These are phyloP conservation scores for Drosophila lacteicornis DNA, from an alignment of 1,140 invertebrate species.

Conservation along the genomic window DNA sequence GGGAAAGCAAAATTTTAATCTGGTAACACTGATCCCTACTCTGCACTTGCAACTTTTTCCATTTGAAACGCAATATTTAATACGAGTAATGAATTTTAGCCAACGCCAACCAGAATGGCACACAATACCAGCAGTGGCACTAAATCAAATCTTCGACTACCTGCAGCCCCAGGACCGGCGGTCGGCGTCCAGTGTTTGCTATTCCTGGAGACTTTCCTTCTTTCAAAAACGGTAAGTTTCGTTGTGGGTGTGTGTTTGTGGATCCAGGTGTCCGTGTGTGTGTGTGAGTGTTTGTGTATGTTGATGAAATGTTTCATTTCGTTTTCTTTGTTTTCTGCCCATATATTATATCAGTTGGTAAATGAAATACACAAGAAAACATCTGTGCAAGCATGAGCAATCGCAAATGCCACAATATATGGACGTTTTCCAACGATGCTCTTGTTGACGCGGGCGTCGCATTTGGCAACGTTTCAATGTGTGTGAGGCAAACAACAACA, in stretches of 20 bases:
- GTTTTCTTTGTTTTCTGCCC: constrained; percentile 18
- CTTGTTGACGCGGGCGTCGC: constrained; percentile 12
- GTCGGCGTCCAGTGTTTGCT: constrained; percentile 74
- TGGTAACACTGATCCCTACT: constrained; percentile 1
- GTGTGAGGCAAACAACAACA: constrained; percentile 9
- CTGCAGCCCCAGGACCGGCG: constrained; percentile 60
- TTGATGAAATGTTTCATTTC: constrained; percentile 32
- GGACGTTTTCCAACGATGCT: constrained; percentile 5
- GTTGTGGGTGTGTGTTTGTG: constrained; percentile 2
- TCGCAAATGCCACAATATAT: constrained; percentile 20
- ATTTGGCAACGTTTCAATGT: constrained; percentile 37
- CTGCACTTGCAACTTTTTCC: constrained; percentile 50
- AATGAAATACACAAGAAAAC: constrained; percentile 16
- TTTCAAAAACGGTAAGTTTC: constrained; percentile 82
- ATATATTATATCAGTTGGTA: constrained; percentile 21
- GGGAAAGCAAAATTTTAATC: not conserved
- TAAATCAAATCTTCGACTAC: constrained; percentile 78
- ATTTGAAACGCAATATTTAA: constrained; percentile 51
- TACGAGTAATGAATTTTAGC: constrained; percentile 69
- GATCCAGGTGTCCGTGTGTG: constrained; percentile 8
- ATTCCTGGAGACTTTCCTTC: constrained; percentile 74
- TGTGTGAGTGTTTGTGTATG: constrained; percentile 16
- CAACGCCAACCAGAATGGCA: constrained; percentile 78
- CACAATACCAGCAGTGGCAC: constrained; percentile 72
- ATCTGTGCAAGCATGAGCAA: constrained; percentile 19